These are phyloP conservation scores for Urocolius indicus DNA, from an alignment of 2,113 vertebrate species.

Conservation along the genomic window DNA sequence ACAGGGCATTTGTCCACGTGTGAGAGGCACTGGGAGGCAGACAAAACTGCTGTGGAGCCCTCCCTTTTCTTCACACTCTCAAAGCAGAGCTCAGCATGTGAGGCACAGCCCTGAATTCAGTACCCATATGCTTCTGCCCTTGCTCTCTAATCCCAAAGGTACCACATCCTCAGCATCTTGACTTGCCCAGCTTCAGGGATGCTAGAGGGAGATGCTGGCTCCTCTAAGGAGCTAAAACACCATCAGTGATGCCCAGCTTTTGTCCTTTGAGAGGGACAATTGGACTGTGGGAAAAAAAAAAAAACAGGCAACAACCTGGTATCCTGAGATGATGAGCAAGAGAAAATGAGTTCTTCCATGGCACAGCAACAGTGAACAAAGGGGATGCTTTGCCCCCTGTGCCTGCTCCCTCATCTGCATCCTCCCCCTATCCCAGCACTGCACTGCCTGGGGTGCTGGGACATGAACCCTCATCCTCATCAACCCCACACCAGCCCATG, in stretches of 20 bases:
- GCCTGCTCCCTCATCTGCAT: background rate
- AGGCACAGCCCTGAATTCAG: background rate
- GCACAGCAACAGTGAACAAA: background rate
- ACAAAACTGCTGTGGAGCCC: background rate
- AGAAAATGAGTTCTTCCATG: background rate
- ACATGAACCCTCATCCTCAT: background rate
- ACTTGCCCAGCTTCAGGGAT: background rate
- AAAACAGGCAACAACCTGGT: background rate
- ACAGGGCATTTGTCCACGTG: background rate
- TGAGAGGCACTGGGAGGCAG: background rate
- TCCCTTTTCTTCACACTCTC: background rate
- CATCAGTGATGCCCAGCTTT: background rate
- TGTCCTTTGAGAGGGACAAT: background rate
- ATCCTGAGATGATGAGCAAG: background rate
- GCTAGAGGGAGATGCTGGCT: background rate
- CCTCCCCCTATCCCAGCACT: background rate
- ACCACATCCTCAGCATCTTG: background rate
- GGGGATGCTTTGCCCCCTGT: background rate
- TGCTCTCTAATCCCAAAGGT: background rate
- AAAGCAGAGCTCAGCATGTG: background rate
- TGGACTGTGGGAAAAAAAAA: background rate
- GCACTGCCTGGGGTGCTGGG: background rate
- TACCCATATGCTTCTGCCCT: background rate
- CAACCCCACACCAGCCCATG: background rate
- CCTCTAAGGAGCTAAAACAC: background rate